phyloP scores from a whole-genome alignment of 1,140 invertebrate genomes.

The Caenorhabditis remanei region DNA sequence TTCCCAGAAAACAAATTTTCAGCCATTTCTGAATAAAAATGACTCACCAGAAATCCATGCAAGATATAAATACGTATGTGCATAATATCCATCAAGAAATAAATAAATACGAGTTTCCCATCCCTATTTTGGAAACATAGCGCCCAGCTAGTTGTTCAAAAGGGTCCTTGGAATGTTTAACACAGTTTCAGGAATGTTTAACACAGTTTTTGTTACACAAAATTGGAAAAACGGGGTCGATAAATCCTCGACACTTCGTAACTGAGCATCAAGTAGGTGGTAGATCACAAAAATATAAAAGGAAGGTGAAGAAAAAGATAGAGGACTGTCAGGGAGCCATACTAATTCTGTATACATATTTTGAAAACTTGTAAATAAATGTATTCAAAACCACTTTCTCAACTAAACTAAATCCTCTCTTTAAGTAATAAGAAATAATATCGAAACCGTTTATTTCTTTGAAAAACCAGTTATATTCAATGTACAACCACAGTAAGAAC shows the following conservation, averaged over 20 bases:
- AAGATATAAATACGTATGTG: slow-evolving; percentile 19
- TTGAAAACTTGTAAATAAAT: too few relatives aligned
- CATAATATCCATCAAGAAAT: too few relatives aligned
- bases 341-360: too few relatives aligned
- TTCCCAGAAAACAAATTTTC: too few relatives aligned
- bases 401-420: too few relatives aligned
- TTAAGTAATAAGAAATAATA: too few relatives aligned
- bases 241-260: not conserved
- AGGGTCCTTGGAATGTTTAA: not conserved
- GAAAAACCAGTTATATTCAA: not conserved
- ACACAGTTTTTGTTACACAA: slow-evolving; percentile 1
- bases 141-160: slow-evolving; percentile 21
- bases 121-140: not conserved
- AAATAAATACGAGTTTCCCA: not conserved
- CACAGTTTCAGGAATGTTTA: not conserved
- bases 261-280: not conserved
- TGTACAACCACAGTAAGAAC: not conserved
- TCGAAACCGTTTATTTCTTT: not conserved
- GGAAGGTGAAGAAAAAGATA: slow-evolving; percentile 48
- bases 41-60: slow-evolving; percentile 22
- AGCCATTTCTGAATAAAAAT: not conserved
- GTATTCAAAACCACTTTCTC: too few relatives aligned
- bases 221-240: slow-evolving; percentile 53
- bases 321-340: not conserved
- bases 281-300: slow-evolving; percentile 52